Percentiles rank a stretch among this genome's conserved stretches.
Conservation (phyloP, 2,888 invertebrate genomes). For the Pollenia angustigena region DNA sequence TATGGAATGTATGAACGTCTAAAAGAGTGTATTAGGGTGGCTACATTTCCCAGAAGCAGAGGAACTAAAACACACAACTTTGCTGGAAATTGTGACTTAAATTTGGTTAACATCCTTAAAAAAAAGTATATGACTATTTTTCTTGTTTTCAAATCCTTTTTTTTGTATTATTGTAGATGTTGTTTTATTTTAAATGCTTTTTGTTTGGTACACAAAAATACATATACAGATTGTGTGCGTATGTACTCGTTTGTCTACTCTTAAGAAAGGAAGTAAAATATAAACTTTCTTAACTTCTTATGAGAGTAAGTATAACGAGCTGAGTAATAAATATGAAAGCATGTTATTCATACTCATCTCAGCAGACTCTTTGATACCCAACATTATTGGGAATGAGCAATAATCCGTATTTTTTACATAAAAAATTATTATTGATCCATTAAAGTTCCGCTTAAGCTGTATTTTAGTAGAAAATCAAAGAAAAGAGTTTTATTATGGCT, state of each 20-base stretch:
- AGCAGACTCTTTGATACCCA: too few relatives aligned
- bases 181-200: conserved; percentile 27
- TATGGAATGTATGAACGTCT: not conserved
- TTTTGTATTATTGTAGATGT: conserved; percentile 3
- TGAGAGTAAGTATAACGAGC: not conserved
- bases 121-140: not conserved
- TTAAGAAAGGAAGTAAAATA: conserved; percentile 50
- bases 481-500: too few relatives aligned
- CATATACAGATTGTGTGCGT: not conserved
- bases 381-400: too few relatives aligned
- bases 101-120: too few relatives aligned
- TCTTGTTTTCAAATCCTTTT: not conserved
- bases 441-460: too few relatives aligned
- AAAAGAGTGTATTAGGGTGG: too few relatives aligned
- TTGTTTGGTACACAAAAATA: not conserved
- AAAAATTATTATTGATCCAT: too few relatives aligned
- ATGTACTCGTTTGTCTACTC: not conserved
- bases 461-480: too few relatives aligned
- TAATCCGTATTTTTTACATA: too few relatives aligned
- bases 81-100: too few relatives aligned
- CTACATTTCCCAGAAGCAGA: not conserved
- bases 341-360: not conserved
- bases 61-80: not conserved
- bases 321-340: not conserved
- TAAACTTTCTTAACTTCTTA: conserved; percentile 53